These are phyloP conservation scores for Troides oblongomaculatus DNA, from an alignment of 2,888 invertebrate species.

Conservation along the genomic window DNA sequence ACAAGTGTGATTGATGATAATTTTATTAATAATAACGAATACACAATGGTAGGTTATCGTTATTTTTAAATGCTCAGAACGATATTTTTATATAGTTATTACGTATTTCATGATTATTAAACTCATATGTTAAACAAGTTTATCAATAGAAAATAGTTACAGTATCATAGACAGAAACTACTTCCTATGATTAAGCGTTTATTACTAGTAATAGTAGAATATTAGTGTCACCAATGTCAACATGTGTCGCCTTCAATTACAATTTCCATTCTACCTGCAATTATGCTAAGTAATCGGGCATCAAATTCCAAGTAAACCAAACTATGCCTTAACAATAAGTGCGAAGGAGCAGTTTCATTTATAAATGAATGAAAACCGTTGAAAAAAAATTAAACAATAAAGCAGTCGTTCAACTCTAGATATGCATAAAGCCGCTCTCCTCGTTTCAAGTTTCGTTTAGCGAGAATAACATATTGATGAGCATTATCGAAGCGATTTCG, in stretches of 20 bases:
- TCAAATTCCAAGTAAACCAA: slow-evolving; percentile 40
- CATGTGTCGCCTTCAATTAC: slow-evolving; percentile 38
- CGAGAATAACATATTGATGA: slow-evolving; percentile 34
- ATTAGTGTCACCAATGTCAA: slow-evolving; percentile 40
- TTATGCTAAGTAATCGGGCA: slow-evolving; percentile 45
- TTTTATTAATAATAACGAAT: no score
- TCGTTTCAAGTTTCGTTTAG: slow-evolving; percentile 36
- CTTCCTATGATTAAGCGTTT: no score
- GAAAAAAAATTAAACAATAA: slow-evolving; percentile 56
- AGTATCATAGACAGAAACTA: no score
- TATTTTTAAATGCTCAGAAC: no score
- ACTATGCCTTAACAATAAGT: slow-evolving; percentile 45
- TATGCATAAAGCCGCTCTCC: slow-evolving; percentile 46
- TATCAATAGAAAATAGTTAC: no score
- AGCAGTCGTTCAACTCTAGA: slow-evolving; percentile 58
- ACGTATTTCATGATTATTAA: no score
- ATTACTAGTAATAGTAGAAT: no score
- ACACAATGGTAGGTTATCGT: no score
- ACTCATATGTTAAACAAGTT: no score
- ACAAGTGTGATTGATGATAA: slow-evolving; percentile 3
- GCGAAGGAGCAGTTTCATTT: slow-evolving; percentile 44
- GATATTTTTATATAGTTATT: no score
- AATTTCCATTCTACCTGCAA: slow-evolving; percentile 49
- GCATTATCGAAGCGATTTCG: slow-evolving; percentile 47
- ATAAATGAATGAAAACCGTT: slow-evolving; percentile 41